Evolutionary conservation across 2,888 invertebrate species (phyloP).

Genomic region (Drosophila testacea): DNA sequence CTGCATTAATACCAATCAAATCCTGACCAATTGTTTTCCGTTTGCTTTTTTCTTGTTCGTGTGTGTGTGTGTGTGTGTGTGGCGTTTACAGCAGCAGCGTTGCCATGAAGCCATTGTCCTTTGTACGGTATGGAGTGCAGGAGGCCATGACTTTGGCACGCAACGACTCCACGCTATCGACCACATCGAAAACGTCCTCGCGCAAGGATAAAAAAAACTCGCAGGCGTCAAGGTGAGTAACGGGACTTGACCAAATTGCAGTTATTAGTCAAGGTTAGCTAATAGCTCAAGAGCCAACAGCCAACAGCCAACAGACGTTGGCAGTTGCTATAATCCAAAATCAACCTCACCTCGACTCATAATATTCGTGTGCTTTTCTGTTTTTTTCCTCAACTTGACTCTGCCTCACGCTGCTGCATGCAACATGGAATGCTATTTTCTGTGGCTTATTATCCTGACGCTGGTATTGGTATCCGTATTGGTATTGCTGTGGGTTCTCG

Average conservation of each 20-base stretch:
- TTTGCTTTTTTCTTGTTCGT: slow-evolving; percentile 6
- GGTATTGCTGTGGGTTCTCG: neutral
- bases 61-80: too few species aligned
- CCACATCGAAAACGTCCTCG: slow-evolving; percentile 86
- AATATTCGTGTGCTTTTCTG: slow-evolving; percentile 7
- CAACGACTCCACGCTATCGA: slow-evolving; percentile 87
- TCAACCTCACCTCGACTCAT: slow-evolving; percentile 8
- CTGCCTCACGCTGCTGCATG: slow-evolving; percentile 16
- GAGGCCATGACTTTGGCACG: slow-evolving; percentile 85
- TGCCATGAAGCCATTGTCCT: slow-evolving; percentile 88
- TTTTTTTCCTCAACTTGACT: slow-evolving; percentile 1
- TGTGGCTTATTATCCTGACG: slow-evolving; percentile 47
- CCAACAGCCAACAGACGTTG: neutral
- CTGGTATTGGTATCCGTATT: neutral
- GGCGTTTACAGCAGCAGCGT: slow-evolving; percentile 84
- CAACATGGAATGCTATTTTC: slow-evolving; percentile 46
- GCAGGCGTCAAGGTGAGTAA: slow-evolving; percentile 85
- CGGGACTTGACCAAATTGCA: slow-evolving; percentile 50
- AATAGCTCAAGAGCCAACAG: slow-evolving; percentile 18
- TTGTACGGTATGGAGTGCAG: slow-evolving; percentile 85
- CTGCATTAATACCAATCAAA: neutral
- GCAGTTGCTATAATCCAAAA: slow-evolving; percentile 4
- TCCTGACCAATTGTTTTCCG: slow-evolving; percentile 27
- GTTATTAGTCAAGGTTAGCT: slow-evolving; percentile 53
- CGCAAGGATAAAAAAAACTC: slow-evolving; percentile 86